Evolutionary conservation across 1,140 invertebrate genomes (phyloP).

Genomic region (Drosophila pseudoananassae): DNA sequence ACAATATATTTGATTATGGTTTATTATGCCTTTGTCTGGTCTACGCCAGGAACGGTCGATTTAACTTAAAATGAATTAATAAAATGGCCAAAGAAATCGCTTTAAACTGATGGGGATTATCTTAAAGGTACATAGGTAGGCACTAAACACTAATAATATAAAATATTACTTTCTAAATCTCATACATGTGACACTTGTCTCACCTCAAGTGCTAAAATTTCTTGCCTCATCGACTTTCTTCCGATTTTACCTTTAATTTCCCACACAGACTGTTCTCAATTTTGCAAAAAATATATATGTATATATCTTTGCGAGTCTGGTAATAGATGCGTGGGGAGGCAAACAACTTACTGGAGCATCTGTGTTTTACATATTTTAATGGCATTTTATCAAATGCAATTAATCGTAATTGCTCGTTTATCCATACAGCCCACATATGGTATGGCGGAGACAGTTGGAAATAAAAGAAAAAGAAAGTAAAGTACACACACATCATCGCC

Average conservation of each 20-base stretch:
- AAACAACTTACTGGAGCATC: conserved; percentile 45
- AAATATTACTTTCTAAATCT: too few species aligned
- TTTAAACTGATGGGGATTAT: conserved; percentile 1
- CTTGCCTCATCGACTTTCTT: not conserved
- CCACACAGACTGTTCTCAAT: conserved; percentile 26
- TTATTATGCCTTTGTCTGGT: conserved; percentile 65
- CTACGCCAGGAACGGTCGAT: conserved; percentile 38
- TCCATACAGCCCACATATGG: conserved; percentile 48
- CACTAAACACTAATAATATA: too few species aligned
- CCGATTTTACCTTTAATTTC: conserved; percentile 7
- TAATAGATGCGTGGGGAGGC: not conserved
- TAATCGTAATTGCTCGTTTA: conserved; percentile 81
- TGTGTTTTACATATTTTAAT: conserved; percentile 69
- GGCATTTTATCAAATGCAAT: conserved; percentile 76
- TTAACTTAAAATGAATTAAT: conserved; percentile 64
- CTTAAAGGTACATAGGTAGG: not conserved
- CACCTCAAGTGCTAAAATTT: not conserved
- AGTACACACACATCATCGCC: conserved; percentile 59
- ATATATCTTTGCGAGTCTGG: not conserved
- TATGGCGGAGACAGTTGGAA: conserved; percentile 16
- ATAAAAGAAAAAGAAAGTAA: conserved; percentile 47
- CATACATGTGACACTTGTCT: not conserved
- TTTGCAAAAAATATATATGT: conserved; percentile 36
- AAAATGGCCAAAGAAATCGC: conserved; percentile 36
- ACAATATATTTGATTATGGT: conserved; percentile 79